These are phyloP conservation scores for Tetranychus truncatus DNA, from an alignment of 2,888 invertebrate species.

Conservation along the genomic window DNA sequence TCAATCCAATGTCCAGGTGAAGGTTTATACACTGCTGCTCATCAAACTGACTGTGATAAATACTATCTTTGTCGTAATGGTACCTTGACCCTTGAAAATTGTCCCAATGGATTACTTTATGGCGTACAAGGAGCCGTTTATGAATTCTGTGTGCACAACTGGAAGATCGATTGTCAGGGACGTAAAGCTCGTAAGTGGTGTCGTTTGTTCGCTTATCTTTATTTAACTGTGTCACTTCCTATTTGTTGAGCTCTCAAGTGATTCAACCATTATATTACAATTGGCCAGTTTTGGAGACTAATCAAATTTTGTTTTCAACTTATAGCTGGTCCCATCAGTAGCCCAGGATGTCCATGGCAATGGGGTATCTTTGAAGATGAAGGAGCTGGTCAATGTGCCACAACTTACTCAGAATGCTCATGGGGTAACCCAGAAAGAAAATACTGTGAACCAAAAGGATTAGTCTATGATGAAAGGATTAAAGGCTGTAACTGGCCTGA, in stretches of 20 bases:
- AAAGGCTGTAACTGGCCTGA: slow-evolving; percentile 89
- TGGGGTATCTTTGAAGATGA: slow-evolving; percentile 72
- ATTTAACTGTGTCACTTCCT: slow-evolving; percentile 10
- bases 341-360: slow-evolving; percentile 37
- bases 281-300: neutral
- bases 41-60: slow-evolving; percentile 34
- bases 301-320: neutral
- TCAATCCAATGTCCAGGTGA: slow-evolving; percentile 23
- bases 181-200: slow-evolving; percentile 21
- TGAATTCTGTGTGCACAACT: slow-evolving; percentile 82
- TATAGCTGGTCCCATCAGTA: slow-evolving; percentile 27
- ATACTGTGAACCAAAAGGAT: slow-evolving; percentile 57
- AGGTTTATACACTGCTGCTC: slow-evolving; percentile 24
- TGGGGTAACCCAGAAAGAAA: slow-evolving; percentile 50
- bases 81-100: slow-evolving; percentile 66
- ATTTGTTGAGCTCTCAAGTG: too few relatives aligned
- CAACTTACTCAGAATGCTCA: slow-evolving; percentile 65
- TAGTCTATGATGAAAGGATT: slow-evolving; percentile 67
- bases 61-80: slow-evolving; percentile 83
- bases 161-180: slow-evolving; percentile 61
- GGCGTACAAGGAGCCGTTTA: slow-evolving; percentile 75
- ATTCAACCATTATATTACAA: too few relatives aligned
- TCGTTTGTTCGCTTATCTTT: neutral
- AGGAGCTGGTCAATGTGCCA: slow-evolving; percentile 49
- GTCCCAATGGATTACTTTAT: slow-evolving; percentile 74